These are phyloP conservation scores for Scylla paramamosain DNA, from an alignment of 1,140 invertebrate genomes.

Conservation along the genomic window DNA sequence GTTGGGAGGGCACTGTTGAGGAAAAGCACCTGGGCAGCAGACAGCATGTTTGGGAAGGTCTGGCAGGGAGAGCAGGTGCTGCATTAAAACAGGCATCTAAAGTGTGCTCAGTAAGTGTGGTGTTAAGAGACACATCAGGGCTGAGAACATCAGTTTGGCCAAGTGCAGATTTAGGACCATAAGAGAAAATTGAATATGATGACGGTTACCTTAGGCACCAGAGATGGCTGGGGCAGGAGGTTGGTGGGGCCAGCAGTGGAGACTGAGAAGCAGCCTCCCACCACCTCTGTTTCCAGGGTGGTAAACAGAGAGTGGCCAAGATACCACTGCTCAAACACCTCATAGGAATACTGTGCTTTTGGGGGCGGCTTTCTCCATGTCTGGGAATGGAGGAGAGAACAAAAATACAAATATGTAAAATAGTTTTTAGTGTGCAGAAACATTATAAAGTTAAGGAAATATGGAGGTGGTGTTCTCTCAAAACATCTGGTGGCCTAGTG, in stretches of 20 bases:
- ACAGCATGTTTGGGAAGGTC: conserved; percentile 50
- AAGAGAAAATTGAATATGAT: too few species aligned
- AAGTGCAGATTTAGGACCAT: too few species aligned
- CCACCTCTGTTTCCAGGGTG: conserved; percentile 56
- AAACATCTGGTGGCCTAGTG: too few species aligned
- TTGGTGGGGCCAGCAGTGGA: conserved; percentile 21
- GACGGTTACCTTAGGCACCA: conserved; percentile 51
- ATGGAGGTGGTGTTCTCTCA: too few species aligned
- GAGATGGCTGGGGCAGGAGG: conserved; percentile 43
- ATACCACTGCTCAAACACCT: conserved; percentile 63
- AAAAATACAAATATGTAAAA: neutral
- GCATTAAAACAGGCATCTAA: too few species aligned
- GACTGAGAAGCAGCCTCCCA: conserved; percentile 49
- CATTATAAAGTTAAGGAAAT: too few species aligned
- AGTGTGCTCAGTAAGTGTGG: too few species aligned
- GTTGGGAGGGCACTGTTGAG: conserved; percentile 64
- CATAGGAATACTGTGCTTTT: conserved; percentile 58
- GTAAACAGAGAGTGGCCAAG: conserved; percentile 57
- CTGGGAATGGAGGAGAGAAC: neutral
- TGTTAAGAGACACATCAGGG: neutral
- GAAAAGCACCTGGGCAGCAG: conserved; percentile 55
- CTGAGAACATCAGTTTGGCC: too few species aligned
- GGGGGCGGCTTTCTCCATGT: conserved; percentile 61
- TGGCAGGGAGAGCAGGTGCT: neutral
- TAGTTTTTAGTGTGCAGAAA: neutral